Evolutionary conservation across 2,797 vertebrate species (phyloP).

Genomic region (Distichodus sexfasciatus): DNA sequence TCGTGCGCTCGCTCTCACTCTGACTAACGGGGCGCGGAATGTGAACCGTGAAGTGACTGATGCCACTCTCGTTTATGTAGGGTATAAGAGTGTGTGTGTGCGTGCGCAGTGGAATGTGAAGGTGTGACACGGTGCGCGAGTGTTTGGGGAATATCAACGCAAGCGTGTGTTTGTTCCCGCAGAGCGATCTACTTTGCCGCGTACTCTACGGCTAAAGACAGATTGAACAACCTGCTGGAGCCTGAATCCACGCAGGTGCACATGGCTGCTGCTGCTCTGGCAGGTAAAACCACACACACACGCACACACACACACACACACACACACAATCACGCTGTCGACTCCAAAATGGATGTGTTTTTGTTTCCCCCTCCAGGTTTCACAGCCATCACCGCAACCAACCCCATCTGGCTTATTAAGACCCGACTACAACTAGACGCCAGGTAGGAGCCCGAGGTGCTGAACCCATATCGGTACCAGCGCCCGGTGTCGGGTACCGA

Average conservation of each 20-base stretch:
- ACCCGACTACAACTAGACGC: constrained; percentile 95
- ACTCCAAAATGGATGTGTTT: not conserved
- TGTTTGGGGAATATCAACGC: not conserved
- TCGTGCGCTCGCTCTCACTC: too few relatives aligned
- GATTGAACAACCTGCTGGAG: constrained; percentile 86
- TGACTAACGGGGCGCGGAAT: too few relatives aligned
- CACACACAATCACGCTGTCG: not conserved
- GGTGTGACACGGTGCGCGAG: not conserved
- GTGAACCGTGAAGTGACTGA: too few relatives aligned
- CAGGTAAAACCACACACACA: constrained; percentile 77
- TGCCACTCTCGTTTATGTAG: too few relatives aligned
- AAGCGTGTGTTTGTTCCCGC: constrained; percentile 14
- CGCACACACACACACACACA: not conserved
- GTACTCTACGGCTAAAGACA: constrained; percentile 95
- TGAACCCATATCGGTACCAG: too few relatives aligned
- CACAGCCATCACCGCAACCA: constrained; percentile 89
- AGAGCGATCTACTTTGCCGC: constrained; percentile 99
- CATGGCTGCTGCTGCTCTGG: constrained; percentile 93
- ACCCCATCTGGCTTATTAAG: constrained; percentile 98
- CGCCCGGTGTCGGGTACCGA: too few relatives aligned
- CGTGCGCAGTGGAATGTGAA: not conserved
- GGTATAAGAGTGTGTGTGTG: too few relatives aligned
- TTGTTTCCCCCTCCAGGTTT: constrained; percentile 79
- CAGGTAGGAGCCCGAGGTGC: constrained; percentile 75
- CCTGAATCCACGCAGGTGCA: constrained; percentile 94